These are phyloP conservation scores for Hozukius guyotensis DNA, from an alignment of 2,797 vertebrate genomes.

Conservation along the genomic window DNA sequence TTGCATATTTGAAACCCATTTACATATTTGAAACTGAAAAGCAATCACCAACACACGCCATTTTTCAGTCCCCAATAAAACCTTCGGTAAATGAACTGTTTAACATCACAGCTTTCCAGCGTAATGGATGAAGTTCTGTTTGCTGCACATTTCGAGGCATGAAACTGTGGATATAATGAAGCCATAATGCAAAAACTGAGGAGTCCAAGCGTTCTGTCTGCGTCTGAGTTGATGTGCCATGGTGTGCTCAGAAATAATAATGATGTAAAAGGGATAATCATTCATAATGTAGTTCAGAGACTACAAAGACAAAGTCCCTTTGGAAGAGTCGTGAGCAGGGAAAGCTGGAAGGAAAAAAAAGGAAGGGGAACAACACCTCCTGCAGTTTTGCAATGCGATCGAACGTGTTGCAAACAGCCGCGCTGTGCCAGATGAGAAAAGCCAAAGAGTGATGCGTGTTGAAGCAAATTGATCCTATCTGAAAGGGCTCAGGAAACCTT, in stretches of 20 bases:
- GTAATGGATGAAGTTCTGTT: conserved; percentile 64
- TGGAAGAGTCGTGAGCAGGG: conserved; percentile 45
- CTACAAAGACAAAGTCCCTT: conserved; percentile 64
- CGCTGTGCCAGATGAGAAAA: conserved; percentile 54
- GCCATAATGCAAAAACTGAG: conserved; percentile 59
- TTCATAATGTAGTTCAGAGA: conserved; percentile 65
- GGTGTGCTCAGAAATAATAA: conserved; percentile 73
- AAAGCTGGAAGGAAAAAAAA: conserved; percentile 33
- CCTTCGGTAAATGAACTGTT: conserved; percentile 66
- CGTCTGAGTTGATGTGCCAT: conserved; percentile 66
- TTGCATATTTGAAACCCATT: conserved; percentile 68
- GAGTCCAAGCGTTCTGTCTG: conserved; percentile 52
- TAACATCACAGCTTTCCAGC: conserved; percentile 58
- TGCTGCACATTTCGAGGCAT: conserved; percentile 51
- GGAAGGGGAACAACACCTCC: conserved; percentile 53
- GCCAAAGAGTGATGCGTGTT: conserved; percentile 76
- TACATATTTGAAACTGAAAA: conserved; percentile 68
- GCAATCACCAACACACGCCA: conserved; percentile 58
- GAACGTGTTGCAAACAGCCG: conserved; percentile 51
- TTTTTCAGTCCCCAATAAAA: conserved; percentile 71
- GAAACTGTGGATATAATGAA: conserved; percentile 65
- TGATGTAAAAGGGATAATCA: conserved; percentile 66
- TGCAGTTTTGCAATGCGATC: conserved; percentile 62
- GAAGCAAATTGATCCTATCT: conserved; percentile 84
- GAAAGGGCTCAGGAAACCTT: conserved; percentile 82